These are phyloP conservation scores for Nemapogon koenigi DNA, from an alignment of 2,888 invertebrate species.

Conservation along the genomic window DNA sequence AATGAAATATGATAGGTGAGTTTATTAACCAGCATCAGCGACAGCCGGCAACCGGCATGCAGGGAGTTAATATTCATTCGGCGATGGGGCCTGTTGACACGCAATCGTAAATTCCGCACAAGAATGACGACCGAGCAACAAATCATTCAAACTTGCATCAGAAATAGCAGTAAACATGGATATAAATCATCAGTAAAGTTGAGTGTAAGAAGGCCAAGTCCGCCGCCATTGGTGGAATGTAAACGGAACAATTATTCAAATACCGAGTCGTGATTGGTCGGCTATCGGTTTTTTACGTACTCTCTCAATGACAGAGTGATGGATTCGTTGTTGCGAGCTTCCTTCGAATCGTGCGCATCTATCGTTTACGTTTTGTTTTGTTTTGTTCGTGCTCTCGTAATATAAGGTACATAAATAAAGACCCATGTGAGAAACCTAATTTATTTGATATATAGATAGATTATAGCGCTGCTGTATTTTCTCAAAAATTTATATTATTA, in stretches of 20 bases:
- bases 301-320: constrained; percentile 43
- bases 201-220: constrained; percentile 44
- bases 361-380: no score
- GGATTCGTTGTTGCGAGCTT: constrained; percentile 36
- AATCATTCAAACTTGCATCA: constrained; percentile 54
- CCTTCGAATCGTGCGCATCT: constrained; percentile 23
- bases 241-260: constrained; percentile 62
- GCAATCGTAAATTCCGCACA: constrained; percentile 48
- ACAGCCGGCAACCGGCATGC: constrained; percentile 42
- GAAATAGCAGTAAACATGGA: constrained; percentile 46
- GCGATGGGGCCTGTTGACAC: constrained; percentile 28
- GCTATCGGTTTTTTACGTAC: constrained; percentile 38
- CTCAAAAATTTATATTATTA: no score
- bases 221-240: constrained; percentile 43
- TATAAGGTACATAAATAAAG: no score
- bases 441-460: no score
- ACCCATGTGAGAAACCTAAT: no score
- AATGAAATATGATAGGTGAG: constrained; percentile 27
- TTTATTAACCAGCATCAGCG: constrained; percentile 32
- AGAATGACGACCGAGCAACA: constrained; percentile 40
- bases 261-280: constrained; percentile 43
- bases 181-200: constrained; percentile 51
- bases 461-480: no score
- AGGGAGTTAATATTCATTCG: constrained; percentile 26
- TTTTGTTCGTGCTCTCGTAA: no score